Evolutionary conservation across 2,113 vertebrate genomes (phyloP).

Genomic region (Etia nguti): DNA sequence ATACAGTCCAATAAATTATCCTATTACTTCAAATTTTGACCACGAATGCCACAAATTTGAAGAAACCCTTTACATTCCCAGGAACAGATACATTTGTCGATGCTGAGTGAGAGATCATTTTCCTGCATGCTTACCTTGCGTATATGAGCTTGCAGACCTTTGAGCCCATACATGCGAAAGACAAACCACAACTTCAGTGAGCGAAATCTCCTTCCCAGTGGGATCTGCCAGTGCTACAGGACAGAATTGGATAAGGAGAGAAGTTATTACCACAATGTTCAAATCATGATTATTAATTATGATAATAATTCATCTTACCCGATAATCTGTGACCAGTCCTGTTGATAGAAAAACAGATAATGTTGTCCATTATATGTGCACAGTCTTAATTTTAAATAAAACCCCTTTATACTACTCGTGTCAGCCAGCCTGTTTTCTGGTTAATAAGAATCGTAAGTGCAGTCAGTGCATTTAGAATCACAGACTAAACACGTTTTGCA

Average conservation of each 20-base stretch:
- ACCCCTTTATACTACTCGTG: neutral
- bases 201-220: slow-evolving; percentile 90
- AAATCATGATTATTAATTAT: neutral
- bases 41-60: neutral
- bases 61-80: neutral
- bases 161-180: slow-evolving; percentile 86
- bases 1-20: rapidly evolving
- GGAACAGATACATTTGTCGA: neutral
- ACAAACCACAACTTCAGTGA: slow-evolving; percentile 98
- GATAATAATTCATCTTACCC: slow-evolving; percentile 75
- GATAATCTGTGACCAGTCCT: slow-evolving; percentile 94
- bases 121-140: slow-evolving; percentile 75
- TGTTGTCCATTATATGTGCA: neutral
- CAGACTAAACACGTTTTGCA: rapidly evolving
- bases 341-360: slow-evolving; percentile 34
- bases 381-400: neutral
- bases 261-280: neutral
- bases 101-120: neutral
- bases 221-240: slow-evolving; percentile 93
- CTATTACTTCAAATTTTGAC: neutral
- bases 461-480: neutral
- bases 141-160: slow-evolving; percentile 85
- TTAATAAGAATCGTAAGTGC: rapidly evolving
- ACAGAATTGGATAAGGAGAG: neutral
- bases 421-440: neutral